Conservation (phyloP, 2,888 invertebrate species). For the Mythimna pallens region DNA sequence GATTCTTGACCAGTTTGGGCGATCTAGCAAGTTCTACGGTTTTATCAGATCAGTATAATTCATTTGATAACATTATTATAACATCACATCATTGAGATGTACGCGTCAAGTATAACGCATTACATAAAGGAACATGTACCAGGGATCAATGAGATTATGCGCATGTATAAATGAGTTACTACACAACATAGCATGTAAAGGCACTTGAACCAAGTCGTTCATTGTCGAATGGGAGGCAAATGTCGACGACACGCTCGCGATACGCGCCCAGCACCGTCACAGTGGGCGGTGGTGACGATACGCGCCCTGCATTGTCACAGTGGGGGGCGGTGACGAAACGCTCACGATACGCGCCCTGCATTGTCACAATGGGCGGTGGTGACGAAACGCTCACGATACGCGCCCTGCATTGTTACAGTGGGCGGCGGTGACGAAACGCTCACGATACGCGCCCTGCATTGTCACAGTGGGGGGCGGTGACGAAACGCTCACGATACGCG, state of each 20-base stretch:
- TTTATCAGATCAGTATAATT: conserved; percentile 1
- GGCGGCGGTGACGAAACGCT: no score
- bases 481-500: no score
- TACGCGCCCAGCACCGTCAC: conserved; percentile 53
- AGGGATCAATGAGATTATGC: not conserved
- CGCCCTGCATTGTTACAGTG: no score
- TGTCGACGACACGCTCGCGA: not conserved
- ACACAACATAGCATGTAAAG: conserved; percentile 37
- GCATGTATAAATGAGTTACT: conserved; percentile 6
- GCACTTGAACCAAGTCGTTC: conserved; percentile 47
- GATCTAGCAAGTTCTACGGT: not conserved
- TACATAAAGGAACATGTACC: conserved; percentile 13
- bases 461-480: no score
- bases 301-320: no score
- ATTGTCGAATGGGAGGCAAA: not conserved
- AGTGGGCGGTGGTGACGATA: conserved; percentile 63
- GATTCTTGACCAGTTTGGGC: not conserved
- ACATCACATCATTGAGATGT: conserved; percentile 45
- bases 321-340: no score
- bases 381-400: no score
- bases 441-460: no score
- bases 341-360: no score
- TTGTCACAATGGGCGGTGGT: no score
- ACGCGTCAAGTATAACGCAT: conserved; percentile 3
- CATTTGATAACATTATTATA: conserved; percentile 46